Conservation (phyloP, 2,113 vertebrate genomes). For the Anoura caudifer region DNA sequence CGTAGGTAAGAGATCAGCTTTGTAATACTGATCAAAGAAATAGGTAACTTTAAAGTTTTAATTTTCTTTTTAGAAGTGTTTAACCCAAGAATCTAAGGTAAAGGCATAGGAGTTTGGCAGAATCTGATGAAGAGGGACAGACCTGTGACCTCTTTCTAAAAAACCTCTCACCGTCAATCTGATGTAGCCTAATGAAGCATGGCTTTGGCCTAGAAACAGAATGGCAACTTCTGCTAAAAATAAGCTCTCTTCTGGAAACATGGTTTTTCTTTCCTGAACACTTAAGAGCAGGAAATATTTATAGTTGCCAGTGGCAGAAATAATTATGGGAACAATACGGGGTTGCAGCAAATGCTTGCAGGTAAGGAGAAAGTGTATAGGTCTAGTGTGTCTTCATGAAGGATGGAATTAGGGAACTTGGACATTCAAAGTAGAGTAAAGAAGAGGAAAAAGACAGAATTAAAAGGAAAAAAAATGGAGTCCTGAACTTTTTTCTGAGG, state of each 20-base stretch:
- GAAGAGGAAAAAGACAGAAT: background rate
- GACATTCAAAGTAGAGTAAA: background rate
- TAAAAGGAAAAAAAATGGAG: background rate
- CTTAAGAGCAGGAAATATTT: background rate
- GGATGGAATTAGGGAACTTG: background rate
- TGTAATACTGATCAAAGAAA: background rate
- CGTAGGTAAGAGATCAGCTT: background rate
- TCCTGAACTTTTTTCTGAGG: background rate
- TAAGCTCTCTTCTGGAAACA: background rate
- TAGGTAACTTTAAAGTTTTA: background rate
- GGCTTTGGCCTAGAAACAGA: slow-evolving; percentile 5
- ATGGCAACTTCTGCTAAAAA: background rate
- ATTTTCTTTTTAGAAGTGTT: background rate
- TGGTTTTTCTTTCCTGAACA: background rate
- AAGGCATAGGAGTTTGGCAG: background rate
- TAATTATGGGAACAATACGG: background rate
- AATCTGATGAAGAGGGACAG: background rate
- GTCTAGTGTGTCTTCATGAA: background rate
- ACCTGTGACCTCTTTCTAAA: background rate
- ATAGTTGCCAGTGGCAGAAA: background rate
- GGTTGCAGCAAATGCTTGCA: background rate
- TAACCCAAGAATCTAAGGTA: background rate
- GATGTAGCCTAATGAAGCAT: background rate
- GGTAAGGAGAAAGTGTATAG: background rate
- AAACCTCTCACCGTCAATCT: background rate